A percentile compares a stretch with the other conserved stretches of the same genome.
Conservation (phyloP, 2,113 vertebrate genomes). For the Cichladusa arquata region DNA sequence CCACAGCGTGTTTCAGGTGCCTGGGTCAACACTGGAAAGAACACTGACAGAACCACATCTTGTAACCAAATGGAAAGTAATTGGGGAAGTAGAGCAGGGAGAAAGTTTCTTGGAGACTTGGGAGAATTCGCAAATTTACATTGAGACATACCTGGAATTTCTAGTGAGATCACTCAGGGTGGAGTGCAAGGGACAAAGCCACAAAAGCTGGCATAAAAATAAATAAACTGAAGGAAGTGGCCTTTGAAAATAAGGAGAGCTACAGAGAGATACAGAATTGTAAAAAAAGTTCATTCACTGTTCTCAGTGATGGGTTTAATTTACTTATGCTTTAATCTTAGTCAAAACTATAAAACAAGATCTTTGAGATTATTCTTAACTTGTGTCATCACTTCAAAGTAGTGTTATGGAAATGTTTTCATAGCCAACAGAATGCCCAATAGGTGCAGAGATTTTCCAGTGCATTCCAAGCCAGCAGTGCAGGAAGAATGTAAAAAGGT, state of each 20-base stretch:
- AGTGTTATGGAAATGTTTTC: background rate
- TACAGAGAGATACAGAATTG: background rate
- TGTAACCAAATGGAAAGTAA: background rate
- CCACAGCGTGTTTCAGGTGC: background rate
- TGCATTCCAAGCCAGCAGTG: background rate
- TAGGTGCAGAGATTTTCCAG: background rate
- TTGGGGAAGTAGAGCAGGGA: background rate
- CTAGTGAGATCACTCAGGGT: constrained; percentile 11
- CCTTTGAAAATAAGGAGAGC: background rate
- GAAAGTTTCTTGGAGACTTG: background rate
- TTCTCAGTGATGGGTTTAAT: background rate
- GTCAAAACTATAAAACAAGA: background rate
- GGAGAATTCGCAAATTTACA: background rate
- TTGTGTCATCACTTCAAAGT: background rate
- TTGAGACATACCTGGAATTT: constrained; percentile 22
- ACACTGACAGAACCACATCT: background rate
- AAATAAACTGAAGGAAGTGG: background rate
- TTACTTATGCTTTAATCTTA: background rate
- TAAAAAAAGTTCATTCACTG: background rate
- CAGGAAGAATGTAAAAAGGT: background rate
- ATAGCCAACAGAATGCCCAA: background rate
- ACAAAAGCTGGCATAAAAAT: background rate
- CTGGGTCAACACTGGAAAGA: background rate
- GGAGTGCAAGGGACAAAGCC: background rate
- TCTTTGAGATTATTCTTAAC: background rate